Conservation (phyloP, 2,797 vertebrate species). For the Kryptolebias ocellatus region DNA sequence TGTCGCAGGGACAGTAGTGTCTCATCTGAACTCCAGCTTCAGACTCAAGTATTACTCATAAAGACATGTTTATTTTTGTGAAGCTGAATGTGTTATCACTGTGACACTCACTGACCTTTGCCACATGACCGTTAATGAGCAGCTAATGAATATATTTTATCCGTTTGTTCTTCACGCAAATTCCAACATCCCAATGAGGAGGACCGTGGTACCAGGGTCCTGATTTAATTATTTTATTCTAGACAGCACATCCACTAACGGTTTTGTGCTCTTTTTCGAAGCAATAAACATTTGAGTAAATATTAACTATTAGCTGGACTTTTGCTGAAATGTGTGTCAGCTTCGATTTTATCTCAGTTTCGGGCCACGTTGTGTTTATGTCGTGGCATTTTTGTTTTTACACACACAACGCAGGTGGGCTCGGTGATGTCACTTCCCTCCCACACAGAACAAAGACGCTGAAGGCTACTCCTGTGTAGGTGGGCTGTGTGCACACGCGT, state of each 20-base stretch:
- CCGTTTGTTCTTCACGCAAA: too few species aligned
- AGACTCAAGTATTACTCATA: too few species aligned
- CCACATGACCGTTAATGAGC: too few species aligned
- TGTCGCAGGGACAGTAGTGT: too few species aligned
- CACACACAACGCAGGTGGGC: slow-evolving; percentile 55
- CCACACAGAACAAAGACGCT: slow-evolving; percentile 64
- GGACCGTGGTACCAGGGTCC: neutral
- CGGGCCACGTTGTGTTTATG: slow-evolving; percentile 17
- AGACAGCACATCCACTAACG: neutral
- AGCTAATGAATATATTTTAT: too few species aligned
- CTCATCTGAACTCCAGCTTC: too few species aligned
- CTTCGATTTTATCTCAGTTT: neutral
- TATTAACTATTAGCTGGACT: too few species aligned
- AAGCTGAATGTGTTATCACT: too few species aligned
- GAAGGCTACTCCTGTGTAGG: slow-evolving; percentile 61
- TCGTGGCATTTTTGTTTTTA: slow-evolving; percentile 45
- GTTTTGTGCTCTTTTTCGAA: neutral
- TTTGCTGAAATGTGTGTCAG: neutral
- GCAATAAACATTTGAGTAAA: neutral
- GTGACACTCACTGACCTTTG: too few species aligned
- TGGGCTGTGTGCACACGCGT: slow-evolving; percentile 30
- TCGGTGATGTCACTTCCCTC: slow-evolving; percentile 63
- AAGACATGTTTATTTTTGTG: too few species aligned
- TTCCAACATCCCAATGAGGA: too few species aligned
- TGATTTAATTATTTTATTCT: neutral